Base-by-base conservation (phyloP, 2,888 invertebrate species). In the Agriopis leucophaearia region DNA sequence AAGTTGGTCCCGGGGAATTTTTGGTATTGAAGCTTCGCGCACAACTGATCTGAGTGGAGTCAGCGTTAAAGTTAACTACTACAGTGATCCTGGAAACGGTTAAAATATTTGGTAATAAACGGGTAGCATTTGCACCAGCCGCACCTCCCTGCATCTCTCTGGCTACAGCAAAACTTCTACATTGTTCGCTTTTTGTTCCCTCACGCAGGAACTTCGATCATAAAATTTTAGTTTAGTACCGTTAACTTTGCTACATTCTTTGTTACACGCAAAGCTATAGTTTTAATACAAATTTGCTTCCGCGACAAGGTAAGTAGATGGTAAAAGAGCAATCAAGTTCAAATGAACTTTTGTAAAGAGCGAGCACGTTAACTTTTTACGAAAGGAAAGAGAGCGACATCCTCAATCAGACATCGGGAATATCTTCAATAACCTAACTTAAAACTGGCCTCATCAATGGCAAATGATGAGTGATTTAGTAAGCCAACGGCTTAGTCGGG, bases 401-500 rank as follows among this genome's bases (percentile, higher is more conserved):
- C 67, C 73, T 76, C 16, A 27, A 35, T 51, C 35, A 51, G 73
- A 77, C 70, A 77, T 77, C 80, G 65, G 70, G 82, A 83, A 83
- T 81, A 80, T 81, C 78, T 81, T 83, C 81, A 83, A 85, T 86
- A 84, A 80, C 80, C 72, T 74, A 79, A 80, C 80, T 73, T 74
- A 79, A 85, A 86, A 87, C 85, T 81, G 72, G 78, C 74, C 77
- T 86, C 83, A 85, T 89, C 85, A 85, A 88, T 85, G 79, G 81
- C 81, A 86, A 89, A 87, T 87, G 85, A 86, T 80, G 83, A 84
- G 80, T 84, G 85, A 88, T 87, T 87, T 84, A 83, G 85, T 85
- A 86, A 88, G 85, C 85, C 83, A 85, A 81, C 80, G 80, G 83
- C 81, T 86, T 81, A 83, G 81, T 75, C 72, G 83, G 75, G 77